Base-by-base conservation (phyloP, 2,113 vertebrate species). In the Albula goreensis region DNA sequence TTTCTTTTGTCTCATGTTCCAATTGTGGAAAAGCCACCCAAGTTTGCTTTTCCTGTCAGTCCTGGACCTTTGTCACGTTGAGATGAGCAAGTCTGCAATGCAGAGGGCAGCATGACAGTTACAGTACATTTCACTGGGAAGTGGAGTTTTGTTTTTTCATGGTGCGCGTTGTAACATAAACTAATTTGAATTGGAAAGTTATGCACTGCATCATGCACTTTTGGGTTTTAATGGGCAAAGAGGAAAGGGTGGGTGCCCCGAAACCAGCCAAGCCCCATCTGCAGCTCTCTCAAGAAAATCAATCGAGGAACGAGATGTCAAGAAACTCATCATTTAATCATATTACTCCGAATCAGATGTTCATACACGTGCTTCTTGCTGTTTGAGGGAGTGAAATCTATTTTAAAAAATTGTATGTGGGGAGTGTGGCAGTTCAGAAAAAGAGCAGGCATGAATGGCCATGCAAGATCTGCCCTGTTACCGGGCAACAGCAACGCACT, bases 261-360 rank as follows among this genome's bases (percentile, higher is more conserved):
- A 41, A 41, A 41, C 0, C 31, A 41, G 31, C 31, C 31, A 1
- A 19, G 17, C 22, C 22, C 60, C 60, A 66, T 19, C 60, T 66
- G 60, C 9, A 66, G 31, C n/a, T 41, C 60, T 13, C 60, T 66
- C 15, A 19, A 66, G 70, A n/a, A 25, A 74, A 25, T 25, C 1
- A 9, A 74, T 93, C 89, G 90, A 84, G 80, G 86, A 85, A 83
- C 87, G 88, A 87, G 83, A 81, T 89, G 90, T 80, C 87, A 86
- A 89, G 88, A 80, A 90, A 87, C 88, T 89, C 87, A 92, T 95
- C 83, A 92, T 92, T 92, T 93, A 94, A 94, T 93, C 89, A 93
- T 94, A 88, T 89, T 87, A 78, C 89, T 85, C 80, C 87, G 89
- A 88, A 91, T 89, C 89, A 88, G 86, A 90, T 89, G 81, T 78